These are phyloP conservation scores for Spodoptera litura DNA, from an alignment of 1,140 invertebrate genomes.

Conservation along the genomic window DNA sequence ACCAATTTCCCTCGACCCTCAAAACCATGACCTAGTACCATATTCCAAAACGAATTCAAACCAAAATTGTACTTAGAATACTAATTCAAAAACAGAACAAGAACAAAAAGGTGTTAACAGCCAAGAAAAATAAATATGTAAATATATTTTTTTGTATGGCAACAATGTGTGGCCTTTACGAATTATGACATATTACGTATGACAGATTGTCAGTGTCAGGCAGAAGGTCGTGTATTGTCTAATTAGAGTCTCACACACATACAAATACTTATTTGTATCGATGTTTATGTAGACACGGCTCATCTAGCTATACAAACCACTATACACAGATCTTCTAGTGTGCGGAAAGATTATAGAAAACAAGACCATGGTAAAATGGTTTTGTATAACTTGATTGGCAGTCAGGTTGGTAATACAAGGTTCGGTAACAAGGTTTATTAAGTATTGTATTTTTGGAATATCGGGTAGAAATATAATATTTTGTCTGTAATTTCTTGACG, in stretches of 20 bases:
- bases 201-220: conserved; percentile 21
- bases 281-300: neutral
- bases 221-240: conserved; percentile 17
- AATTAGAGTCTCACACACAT: conserved; percentile 1
- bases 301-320: too few relatives aligned
- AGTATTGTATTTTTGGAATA: too few relatives aligned
- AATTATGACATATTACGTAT: conserved; percentile 26
- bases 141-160: conserved; percentile 18
- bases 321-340: too few relatives aligned
- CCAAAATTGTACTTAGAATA: too few relatives aligned
- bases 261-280: neutral
- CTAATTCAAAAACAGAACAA: conserved; percentile 13
- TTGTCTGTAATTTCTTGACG: too few relatives aligned
- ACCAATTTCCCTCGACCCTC: too few relatives aligned
- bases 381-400: too few relatives aligned
- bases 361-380: too few relatives aligned
- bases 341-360: too few relatives aligned
- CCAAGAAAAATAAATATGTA: conserved; percentile 10
- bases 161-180: conserved; percentile 16
- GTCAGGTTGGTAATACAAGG: neutral
- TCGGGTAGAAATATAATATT: too few relatives aligned
- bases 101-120: conserved; percentile 18
- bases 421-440: neutral
- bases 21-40: too few relatives aligned
- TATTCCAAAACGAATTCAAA: too few relatives aligned